Evolutionary conservation across 1,140 invertebrate species (phyloP).

Genomic region (Atta texana): DNA sequence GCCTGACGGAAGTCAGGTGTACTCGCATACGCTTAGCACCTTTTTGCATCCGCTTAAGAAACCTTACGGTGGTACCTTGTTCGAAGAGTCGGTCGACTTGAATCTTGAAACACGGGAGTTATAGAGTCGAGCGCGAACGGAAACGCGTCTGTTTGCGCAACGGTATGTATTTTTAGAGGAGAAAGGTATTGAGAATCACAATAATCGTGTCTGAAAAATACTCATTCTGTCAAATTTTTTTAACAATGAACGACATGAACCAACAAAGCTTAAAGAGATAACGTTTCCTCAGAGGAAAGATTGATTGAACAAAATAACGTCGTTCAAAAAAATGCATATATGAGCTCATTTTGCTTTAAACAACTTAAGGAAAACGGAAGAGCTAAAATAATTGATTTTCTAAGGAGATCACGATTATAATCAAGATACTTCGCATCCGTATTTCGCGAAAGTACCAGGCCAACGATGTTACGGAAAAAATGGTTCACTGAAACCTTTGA

Average conservation of each 20-base stretch:
- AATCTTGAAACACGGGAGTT: slow-evolving; percentile 50
- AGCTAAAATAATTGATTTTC: neutral
- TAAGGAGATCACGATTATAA: slow-evolving; percentile 19
- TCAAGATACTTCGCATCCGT: slow-evolving; percentile 44
- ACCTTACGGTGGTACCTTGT: slow-evolving; percentile 59
- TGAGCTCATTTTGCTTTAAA: neutral
- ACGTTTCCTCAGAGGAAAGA: neutral
- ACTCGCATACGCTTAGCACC: slow-evolving; percentile 83
- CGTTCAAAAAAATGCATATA: neutral
- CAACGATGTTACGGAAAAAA: slow-evolving; percentile 76
- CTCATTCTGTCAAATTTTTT: neutral
- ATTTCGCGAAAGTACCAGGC: slow-evolving; percentile 58
- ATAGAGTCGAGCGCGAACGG: slow-evolving; percentile 49
- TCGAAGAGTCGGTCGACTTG: slow-evolving; percentile 43
- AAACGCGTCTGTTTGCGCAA: slow-evolving; percentile 59
- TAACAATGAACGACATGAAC: neutral
- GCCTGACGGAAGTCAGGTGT: slow-evolving; percentile 77
- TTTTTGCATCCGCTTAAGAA: slow-evolving; percentile 83
- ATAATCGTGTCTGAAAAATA: slow-evolving; percentile 32
- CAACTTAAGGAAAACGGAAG: neutral
- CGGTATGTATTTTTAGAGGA: slow-evolving; percentile 56
- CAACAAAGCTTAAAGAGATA: neutral
- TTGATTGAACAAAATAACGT: neutral
- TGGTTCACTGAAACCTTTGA: slow-evolving; percentile 80
- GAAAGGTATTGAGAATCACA: slow-evolving; percentile 45